Base-by-base conservation (phyloP, 2,113 vertebrate genomes). In the Halcyon senegalensis region DNA sequence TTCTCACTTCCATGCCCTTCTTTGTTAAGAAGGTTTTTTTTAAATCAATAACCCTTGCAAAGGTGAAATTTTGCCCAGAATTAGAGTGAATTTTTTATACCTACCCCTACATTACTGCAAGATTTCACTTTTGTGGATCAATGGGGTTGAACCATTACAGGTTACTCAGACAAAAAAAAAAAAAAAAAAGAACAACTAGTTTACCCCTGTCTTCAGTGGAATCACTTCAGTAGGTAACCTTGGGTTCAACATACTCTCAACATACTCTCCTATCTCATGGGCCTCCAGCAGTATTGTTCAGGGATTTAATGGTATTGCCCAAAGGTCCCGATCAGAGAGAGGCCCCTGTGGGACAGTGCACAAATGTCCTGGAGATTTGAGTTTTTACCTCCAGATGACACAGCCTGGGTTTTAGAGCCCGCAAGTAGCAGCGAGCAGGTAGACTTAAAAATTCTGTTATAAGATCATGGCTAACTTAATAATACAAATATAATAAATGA, bases 171-270 rank as follows among this genome's bases (percentile, higher is more conserved):
- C 16, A 6, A 16, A 46, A 43, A 51, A 39, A n/a, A 0, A 16
- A 51, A 39, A n/a, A 0, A 0, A 46, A 20, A 46, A 46, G 17
- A 19, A 11, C 5, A 43, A 64, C 10, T 28, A 50, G n/a, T 68
- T 79, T 43, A 59, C 64, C 3, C 43, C 6, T 60, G 13, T 53
- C 12, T 73, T 68, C 58, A 51, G 30, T 48, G 31, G n/a, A 30
- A 68, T 46, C 13, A 1, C 16, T 35, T 73, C 46, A 7, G 15
- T 48, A 43, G 66, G 27, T 19, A 64, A 37, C 14, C 24, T 46
- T 0, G 0, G 14, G 35, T 62, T 90, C 39, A 39, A 12, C 14
- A 28, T 9, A 25, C 25, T 13, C 4, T 44, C 43, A 44, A 6
- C 43, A 28, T 9, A 25, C 28, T 13, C 4, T 46, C 20, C 59